Base-by-base conservation (phyloP, 2,888 invertebrate species). In the Venusia cambrica region DNA sequence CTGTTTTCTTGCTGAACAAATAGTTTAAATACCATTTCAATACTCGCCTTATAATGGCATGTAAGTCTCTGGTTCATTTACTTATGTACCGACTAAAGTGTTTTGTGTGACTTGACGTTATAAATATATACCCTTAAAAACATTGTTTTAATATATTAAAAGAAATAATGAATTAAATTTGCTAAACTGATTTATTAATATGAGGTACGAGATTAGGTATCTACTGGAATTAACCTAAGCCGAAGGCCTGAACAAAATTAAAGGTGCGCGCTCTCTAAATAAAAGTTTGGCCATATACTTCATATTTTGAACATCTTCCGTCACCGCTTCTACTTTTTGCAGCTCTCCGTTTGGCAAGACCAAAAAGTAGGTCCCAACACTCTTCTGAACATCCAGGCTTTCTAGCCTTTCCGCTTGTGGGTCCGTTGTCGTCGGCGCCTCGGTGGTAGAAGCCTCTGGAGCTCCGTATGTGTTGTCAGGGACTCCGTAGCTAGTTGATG, bases 281-380 rank as follows among this genome's bases (percentile, higher is more conserved):
- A 88, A 89, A 27, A 92, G 75, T 31, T 87, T 83, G 0, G 91
- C 91, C 0, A 87, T 84, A 41, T 89, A 90, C 36, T 87, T 90
- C 91, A 91, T 91, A 17, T 90, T 90, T 74, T 64, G 76, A 1
- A 77, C 48, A 28, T 83, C 83, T 40, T 78, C 76, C 0, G 90
- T 89, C 38, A 87, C 71, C 55, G 90, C 90, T 39, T 84, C 79
- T 12, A 92, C 89, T 39, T 85, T 89, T 57, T 92, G 92, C 14
- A 92, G 69, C 40, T 89, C 79, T 2, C 92, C 92, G 45, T 88
- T 89, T 0, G 92, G 92, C 45, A 92, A 80, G 17, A 92, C 81
- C 2, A 92, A 80, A 61, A 88, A 92, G 65, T 92, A 92, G 5
- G 89, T 79, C 2, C 91, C 91, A 12, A 76, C 73, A 19, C 91